phyloP scores from a whole-genome alignment of 2,888 invertebrate genomes.

The Drosophila anceps region DNA sequence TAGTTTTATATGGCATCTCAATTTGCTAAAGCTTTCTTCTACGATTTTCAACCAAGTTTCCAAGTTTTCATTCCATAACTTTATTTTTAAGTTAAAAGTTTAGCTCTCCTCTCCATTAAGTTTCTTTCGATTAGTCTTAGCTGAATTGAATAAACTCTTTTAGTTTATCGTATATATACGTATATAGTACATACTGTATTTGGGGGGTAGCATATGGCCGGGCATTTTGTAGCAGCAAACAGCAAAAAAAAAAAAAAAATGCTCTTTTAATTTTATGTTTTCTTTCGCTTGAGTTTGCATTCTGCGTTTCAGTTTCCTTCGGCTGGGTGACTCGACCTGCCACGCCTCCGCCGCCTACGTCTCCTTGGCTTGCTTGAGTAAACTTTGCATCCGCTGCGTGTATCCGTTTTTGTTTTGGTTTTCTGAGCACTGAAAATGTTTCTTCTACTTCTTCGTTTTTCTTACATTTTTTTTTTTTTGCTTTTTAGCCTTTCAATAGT shows the following conservation, averaged over 20 bases:
- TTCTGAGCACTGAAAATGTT: conserved; percentile 66
- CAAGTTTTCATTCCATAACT: not conserved
- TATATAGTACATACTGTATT: conserved; percentile 8
- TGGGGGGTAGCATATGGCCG: conserved; percentile 21
- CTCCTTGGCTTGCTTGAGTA: conserved; percentile 62
- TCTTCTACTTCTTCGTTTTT: conserved; percentile 30
- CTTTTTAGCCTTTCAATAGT: conserved; percentile 68
- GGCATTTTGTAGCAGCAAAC: conserved; percentile 6
- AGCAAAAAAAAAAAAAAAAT: not conserved
- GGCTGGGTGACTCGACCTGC: not conserved
- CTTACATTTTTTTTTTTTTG: not conserved
- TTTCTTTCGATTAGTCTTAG: conserved; percentile 11
- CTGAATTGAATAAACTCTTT: conserved; percentile 19
- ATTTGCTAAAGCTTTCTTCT: not conserved
- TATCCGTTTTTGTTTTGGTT: conserved; percentile 77
- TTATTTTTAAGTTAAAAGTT: not conserved
- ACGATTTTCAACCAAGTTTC: not conserved
- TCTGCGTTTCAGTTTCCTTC: conserved; percentile 40
- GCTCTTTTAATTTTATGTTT: conserved; percentile 54
- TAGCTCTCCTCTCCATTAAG: conserved; percentile 6
- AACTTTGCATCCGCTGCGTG: conserved; percentile 78
- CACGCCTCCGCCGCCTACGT: conserved; percentile 9
- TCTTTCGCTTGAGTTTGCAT: conserved; percentile 55
- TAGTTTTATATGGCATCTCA: not conserved
- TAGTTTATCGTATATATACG: conserved; percentile 17